A percentile compares a stretch with the other conserved stretches of the same genome.
Evolutionary conservation across 2,888 invertebrate species (phyloP).

Genomic region (Serripes groenlandicus): DNA sequence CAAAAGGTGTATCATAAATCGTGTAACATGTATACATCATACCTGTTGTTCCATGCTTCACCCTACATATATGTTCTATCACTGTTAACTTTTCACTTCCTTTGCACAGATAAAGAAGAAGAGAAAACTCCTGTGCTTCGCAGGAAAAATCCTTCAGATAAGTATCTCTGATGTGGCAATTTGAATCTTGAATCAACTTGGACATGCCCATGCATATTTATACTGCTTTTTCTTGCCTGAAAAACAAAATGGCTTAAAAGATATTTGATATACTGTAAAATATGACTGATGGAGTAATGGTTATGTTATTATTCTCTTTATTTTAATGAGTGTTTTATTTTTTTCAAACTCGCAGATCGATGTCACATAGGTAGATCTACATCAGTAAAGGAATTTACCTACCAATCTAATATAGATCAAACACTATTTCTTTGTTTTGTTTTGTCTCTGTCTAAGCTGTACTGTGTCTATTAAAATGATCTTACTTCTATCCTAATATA

Average conservation of each 20-base stretch:
- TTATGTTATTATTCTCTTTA: not conserved
- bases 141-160: constrained; percentile 31
- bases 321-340: not conserved
- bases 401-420: too few species aligned
- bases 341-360: too few species aligned
- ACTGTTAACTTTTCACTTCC: constrained; percentile 10
- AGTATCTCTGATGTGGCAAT: constrained; percentile 29
- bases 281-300: constrained; percentile 9
- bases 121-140: constrained; percentile 4
- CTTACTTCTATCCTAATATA: too few species aligned
- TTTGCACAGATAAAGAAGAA: constrained; percentile 29
- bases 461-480: too few species aligned
- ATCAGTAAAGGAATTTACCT: too few species aligned
- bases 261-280: constrained; percentile 19
- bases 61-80: constrained; percentile 6
- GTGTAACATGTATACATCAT: too few species aligned
- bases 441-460: too few species aligned
- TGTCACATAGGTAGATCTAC: too few species aligned
- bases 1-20: too few species aligned
- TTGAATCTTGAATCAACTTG: constrained; percentile 21
- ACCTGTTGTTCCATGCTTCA: too few species aligned
- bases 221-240: constrained; percentile 17
- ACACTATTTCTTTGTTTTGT: too few species aligned
- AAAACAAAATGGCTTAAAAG: not conserved
- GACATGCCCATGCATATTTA: constrained; percentile 12